These are phyloP conservation scores for Arctia plantaginis DNA, from an alignment of 2,888 invertebrate species.

Conservation along the genomic window DNA sequence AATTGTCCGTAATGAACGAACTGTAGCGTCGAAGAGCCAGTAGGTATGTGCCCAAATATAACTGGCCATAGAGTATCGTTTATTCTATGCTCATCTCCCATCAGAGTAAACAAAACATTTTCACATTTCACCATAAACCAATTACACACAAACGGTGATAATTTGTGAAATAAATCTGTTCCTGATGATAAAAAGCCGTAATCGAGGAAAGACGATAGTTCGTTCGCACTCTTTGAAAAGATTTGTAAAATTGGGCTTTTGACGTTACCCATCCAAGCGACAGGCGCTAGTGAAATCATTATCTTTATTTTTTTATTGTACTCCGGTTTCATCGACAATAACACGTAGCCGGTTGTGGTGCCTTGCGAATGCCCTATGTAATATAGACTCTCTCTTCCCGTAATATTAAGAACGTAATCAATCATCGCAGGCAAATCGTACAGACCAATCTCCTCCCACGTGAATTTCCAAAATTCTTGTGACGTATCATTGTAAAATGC, in stretches of 20 bases:
- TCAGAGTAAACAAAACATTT: slow-evolving; percentile 58
- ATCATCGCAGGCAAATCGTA: slow-evolving; percentile 91
- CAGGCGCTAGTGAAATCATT: slow-evolving; percentile 87
- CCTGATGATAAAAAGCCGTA: slow-evolving; percentile 59
- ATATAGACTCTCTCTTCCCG: slow-evolving; percentile 82
- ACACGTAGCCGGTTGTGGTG: slow-evolving; percentile 83
- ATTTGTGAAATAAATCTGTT: slow-evolving; percentile 59
- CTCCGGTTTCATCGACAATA: slow-evolving; percentile 83
- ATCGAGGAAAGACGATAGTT: slow-evolving; percentile 56
- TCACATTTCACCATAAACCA: slow-evolving; percentile 59
- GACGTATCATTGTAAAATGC: slow-evolving; percentile 44
- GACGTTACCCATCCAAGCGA: slow-evolving; percentile 83
- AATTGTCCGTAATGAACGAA: slow-evolving; percentile 79
- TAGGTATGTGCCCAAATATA: slow-evolving; percentile 87
- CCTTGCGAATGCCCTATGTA: slow-evolving; percentile 87
- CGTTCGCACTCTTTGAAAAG: slow-evolving; percentile 60
- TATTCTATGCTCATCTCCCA: slow-evolving; percentile 63
- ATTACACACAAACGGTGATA: slow-evolving; percentile 62
- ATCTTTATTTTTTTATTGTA: slow-evolving; percentile 85
- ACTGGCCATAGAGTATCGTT: slow-evolving; percentile 85
- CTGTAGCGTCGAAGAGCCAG: slow-evolving; percentile 84
- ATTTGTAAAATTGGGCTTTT: slow-evolving; percentile 68
- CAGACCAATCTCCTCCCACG: slow-evolving; percentile 91
- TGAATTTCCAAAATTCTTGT: slow-evolving; percentile 75
- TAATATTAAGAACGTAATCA: slow-evolving; percentile 84